Percentiles rank a stretch among this genome's conserved stretches.
These are phyloP conservation scores for Dissostichus mawsoni DNA, from an alignment of 2,113 vertebrate genomes.

Conservation along the genomic window DNA sequence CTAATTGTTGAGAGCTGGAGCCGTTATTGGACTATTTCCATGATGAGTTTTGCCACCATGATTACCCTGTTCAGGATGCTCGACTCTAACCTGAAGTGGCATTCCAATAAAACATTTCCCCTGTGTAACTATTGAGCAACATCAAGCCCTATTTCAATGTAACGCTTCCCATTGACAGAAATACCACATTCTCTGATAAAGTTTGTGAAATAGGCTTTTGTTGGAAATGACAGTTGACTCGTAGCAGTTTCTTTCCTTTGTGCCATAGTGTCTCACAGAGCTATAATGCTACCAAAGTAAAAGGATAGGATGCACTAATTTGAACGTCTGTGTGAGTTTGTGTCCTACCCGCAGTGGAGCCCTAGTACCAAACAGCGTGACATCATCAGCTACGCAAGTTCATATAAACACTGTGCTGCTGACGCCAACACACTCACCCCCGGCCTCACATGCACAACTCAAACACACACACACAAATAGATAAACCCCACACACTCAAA, in stretches of 20 bases:
- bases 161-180: constrained; percentile 11
- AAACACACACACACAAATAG: neutral
- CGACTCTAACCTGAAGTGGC: constrained; percentile 44
- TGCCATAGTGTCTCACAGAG: neutral
- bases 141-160: constrained; percentile 2
- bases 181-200: neutral
- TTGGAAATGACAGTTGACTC: neutral
- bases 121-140: neutral
- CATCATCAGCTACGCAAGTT: constrained; percentile 14
- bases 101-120: constrained; percentile 53
- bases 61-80: constrained; percentile 38
- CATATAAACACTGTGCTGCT: neutral
- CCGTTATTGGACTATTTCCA: constrained; percentile 33
- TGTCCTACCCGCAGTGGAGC: neutral
- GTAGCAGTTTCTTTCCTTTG: neutral
- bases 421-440: constrained; percentile 24
- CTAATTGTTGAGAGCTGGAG: constrained; percentile 8
- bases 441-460: neutral
- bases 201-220: neutral
- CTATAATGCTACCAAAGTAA: neutral
- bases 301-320: neutral
- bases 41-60: constrained; percentile 45
- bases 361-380: neutral
- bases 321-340: neutral
- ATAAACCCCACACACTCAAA: neutral